These are phyloP conservation scores for Parazoanthus atlanticus DNA, from an alignment of 92 coral and sea anemone species.

Conservation along the genomic window DNA sequence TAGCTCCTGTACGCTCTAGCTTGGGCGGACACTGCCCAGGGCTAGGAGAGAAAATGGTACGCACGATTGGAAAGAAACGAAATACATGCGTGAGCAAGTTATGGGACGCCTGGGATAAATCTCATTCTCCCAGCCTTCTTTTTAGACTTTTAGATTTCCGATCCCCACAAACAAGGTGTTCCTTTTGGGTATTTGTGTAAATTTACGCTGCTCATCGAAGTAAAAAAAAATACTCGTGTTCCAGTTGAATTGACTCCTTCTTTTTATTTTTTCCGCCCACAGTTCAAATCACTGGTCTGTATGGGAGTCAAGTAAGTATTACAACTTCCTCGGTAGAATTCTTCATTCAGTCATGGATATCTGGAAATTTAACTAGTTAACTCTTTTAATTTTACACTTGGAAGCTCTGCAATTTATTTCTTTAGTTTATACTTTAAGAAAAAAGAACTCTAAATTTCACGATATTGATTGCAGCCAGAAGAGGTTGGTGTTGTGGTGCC, in stretches of 20 bases:
- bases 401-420: neutral
- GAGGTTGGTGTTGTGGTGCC: slow-evolving; percentile 88
- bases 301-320: slow-evolving; percentile 95
- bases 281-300: slow-evolving; percentile 94
- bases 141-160: too few relatives aligned
- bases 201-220: neutral
- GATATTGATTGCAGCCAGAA: slow-evolving; percentile 75
- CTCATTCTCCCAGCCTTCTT: too few relatives aligned
- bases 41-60: too few relatives aligned
- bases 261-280: slow-evolving; percentile 38
- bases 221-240: too few relatives aligned
- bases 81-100: too few relatives aligned
- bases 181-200: neutral
- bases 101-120: too few relatives aligned
- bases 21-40: too few relatives aligned
- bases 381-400: neutral
- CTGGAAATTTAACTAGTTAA: neutral
- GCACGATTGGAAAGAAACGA: too few relatives aligned
- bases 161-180: too few relatives aligned
- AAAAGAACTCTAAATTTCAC: neutral
- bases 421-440: neutral
- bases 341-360: neutral
- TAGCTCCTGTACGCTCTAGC: neutral
- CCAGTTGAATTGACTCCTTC: neutral
- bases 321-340: neutral